A percentile compares a stretch with the other conserved stretches of the same genome.
phyloP scores from a whole-genome alignment of 2,888 invertebrate species.

The Catocala nupta region DNA sequence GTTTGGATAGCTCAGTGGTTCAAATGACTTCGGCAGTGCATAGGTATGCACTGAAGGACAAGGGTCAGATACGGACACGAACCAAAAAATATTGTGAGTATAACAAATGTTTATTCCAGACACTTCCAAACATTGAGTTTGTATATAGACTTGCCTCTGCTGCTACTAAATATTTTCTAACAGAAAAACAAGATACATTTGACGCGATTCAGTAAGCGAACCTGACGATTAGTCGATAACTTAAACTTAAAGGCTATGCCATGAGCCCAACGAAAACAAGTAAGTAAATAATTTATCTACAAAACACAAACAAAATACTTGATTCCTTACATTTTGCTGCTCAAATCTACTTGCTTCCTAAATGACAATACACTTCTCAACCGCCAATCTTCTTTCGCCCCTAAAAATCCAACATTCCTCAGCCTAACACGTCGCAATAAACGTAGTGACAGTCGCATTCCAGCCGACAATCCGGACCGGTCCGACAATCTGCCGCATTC shows the following conservation, averaged over 20 bases:
- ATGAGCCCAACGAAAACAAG: too few relatives aligned
- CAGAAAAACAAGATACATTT: too few relatives aligned
- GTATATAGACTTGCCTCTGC: too few relatives aligned
- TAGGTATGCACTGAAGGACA: not conserved
- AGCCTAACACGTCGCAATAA: constrained; percentile 81
- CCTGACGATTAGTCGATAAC: too few relatives aligned
- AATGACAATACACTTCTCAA: constrained; percentile 25
- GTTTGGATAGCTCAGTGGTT: too few relatives aligned
- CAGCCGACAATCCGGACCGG: constrained; percentile 72
- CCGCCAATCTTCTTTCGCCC: constrained; percentile 43
- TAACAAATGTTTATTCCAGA: too few relatives aligned
- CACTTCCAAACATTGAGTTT: too few relatives aligned
- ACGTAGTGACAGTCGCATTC: constrained; percentile 84
- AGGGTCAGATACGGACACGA: not conserved
- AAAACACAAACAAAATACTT: not conserved
- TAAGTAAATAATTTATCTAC: too few relatives aligned
- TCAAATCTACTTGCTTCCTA: constrained; percentile 8
- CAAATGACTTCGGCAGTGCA: too few relatives aligned
- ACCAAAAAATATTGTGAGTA: not conserved
- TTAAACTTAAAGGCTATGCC: too few relatives aligned
- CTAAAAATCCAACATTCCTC: constrained; percentile 78
- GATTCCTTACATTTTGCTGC: not conserved
- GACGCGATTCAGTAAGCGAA: too few relatives aligned
- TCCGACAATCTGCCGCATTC: constrained; percentile 82
- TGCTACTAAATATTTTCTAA: too few relatives aligned